Base-by-base conservation (phyloP, 2,797 vertebrate genomes). In the Sciaenops ocellatus region DNA sequence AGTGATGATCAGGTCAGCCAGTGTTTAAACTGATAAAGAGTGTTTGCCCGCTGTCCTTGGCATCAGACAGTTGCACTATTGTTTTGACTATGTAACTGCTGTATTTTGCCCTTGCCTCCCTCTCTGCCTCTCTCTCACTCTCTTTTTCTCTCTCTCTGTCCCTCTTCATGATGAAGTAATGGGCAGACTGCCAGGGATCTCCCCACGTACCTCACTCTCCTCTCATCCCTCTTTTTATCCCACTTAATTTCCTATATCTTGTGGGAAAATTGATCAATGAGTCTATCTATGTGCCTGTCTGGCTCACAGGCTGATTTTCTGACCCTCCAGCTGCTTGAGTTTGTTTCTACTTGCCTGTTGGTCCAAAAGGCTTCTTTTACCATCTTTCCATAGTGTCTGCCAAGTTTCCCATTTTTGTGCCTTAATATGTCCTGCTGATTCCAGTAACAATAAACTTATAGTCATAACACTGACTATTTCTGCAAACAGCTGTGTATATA, bases 181-280 rank as follows among this genome's bases (percentile, higher is more conserved):
- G 52, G 83, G 73, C 78, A 67, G 52, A 26, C 63, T 50, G 73
- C 73, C 82, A 87, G 62, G 59, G 34, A 77, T 69, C 66, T 76
- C 69, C 44, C 47, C 64, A 73, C 74, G 69, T 57, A 26, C 44
- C 51, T 76, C 63, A 30, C 66, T 71, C 74, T 34, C 17, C 70
- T 73, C 69, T 78, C 72, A 68, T 85, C 44, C 42, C 30, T 78
- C 54, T 51, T 78, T 78, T 77, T 72, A 76, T 61, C 78, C 60
- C 54, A 70, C 73, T 84, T 88, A 61, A 81, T 83, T 77, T 82
- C 67, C 60, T 20, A 16, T 38, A 67, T 26, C 82, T 82, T 73
- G 50, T 79, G 63, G 71, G 42, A 65, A 83, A 82, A 68, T 73
- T 75, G 79, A 87, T 87, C 86, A 79, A 71, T 76, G 73, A 71